phyloP scores from a whole-genome alignment of 1,140 invertebrate species.

The Lordiphosa collinella region DNA sequence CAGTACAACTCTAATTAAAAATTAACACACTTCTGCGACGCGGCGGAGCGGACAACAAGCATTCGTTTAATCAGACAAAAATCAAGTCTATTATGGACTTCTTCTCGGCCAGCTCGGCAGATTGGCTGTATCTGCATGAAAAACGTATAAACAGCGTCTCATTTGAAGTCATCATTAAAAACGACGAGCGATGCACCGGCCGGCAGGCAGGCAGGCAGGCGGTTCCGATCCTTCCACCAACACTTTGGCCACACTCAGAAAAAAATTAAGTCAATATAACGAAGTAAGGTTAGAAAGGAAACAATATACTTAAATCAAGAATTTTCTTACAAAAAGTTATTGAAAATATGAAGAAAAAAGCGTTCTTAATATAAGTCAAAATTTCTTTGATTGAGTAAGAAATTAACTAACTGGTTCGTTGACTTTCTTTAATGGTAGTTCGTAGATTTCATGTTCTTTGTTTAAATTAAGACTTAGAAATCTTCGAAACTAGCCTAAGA shows the following conservation, averaged over 20 bases:
- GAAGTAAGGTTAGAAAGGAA: too few relatives aligned
- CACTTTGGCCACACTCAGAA: neutral
- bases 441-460: too few relatives aligned
- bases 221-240: neutral
- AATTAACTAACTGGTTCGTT: too few relatives aligned
- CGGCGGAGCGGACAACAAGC: slow-evolving; percentile 24
- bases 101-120: slow-evolving; percentile 47
- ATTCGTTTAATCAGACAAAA: slow-evolving; percentile 72
- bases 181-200: slow-evolving; percentile 54
- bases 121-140: slow-evolving; percentile 57
- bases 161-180: slow-evolving; percentile 78
- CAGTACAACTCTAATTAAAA: slow-evolving; percentile 78
- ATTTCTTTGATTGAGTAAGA: too few relatives aligned
- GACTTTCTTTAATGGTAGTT: too few relatives aligned
- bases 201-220: slow-evolving; percentile 33
- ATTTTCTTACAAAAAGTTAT: too few relatives aligned
- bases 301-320: too few relatives aligned
- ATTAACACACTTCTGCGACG: slow-evolving; percentile 58
- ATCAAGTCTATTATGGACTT: slow-evolving; percentile 71
- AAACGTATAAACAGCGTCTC: slow-evolving; percentile 56
- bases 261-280: too few relatives aligned
- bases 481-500: too few relatives aligned
- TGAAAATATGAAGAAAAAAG: too few relatives aligned
- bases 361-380: too few relatives aligned
- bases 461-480: too few relatives aligned